Conservation (phyloP, 2,113 vertebrate genomes). For the Origma solitaria region DNA sequence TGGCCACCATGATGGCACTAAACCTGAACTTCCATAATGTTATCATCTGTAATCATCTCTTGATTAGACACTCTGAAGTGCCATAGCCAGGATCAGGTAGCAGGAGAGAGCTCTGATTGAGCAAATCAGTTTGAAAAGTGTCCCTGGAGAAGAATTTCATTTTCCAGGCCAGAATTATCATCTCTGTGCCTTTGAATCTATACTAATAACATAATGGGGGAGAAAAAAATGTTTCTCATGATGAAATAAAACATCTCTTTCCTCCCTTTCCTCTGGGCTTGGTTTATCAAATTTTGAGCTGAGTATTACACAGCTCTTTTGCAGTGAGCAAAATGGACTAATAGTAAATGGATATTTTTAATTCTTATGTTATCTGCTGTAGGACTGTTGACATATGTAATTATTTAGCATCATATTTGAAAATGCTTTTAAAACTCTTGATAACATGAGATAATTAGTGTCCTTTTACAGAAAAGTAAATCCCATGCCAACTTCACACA, state of each 20-base stretch:
- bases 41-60: slow-evolving; percentile 32
- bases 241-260: slow-evolving; percentile 14
- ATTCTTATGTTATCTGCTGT: neutral
- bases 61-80: slow-evolving; percentile 10
- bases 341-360: neutral
- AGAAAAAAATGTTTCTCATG: neutral
- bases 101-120: neutral
- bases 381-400: neutral
- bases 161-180: slow-evolving; percentile 17
- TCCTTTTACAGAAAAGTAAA: neutral
- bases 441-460: neutral
- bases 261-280: neutral
- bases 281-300: neutral
- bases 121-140: slow-evolving; percentile 19
- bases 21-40: slow-evolving; percentile 25
- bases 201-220: slow-evolving; percentile 15
- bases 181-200: slow-evolving; percentile 33
- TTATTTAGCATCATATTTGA: slow-evolving; percentile 1
- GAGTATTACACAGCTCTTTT: neutral
- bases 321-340: neutral
- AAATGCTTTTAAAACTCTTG: neutral
- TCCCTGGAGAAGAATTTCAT: slow-evolving; percentile 26
- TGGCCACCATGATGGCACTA: slow-evolving; percentile 39
- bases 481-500: neutral
- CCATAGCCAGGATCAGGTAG: neutral